Evolutionary conservation across 2,797 vertebrate genomes (phyloP), one percentile per base, ranked within the genome.

Genomic region (Limosa lapponica): DNA sequence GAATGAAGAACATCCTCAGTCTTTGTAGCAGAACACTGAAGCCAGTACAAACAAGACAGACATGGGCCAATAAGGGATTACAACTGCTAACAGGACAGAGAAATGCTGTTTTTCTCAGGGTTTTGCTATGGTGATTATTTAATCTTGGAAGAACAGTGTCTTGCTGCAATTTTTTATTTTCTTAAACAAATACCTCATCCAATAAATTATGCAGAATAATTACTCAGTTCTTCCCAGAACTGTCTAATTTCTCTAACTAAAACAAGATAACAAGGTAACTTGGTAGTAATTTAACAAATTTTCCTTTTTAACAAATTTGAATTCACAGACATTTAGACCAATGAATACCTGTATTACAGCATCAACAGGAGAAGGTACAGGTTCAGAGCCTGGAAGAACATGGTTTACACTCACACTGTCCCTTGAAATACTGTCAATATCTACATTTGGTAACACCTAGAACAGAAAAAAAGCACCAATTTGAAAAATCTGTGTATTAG

Each of bases 401-500:
- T 86, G 74, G 51, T 39, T 59, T 28, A 39, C 20, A 10, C 61
- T 89, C 48, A 36, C 37, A 64, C 94, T 97, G 64, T 57, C 93
- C 90, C 97, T 97, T 14, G 97, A 97, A 96, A 97, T 51, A 83
- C 98, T 98, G 74, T 98, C 98, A 81, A 99, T 99, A 93, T 99
- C 98, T 80, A 99, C 97, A 83, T 80, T 98, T 36, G 99, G 99
- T 59, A 99, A 97, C 37, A 98, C 97, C 99, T 99, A 94, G 32
- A 89, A 92, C 5, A 95, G 46, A 37, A 71, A 44, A 44, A 84
- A 90, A 64, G 3, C 30, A 86, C 30, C 22, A 59, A 5, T 32
- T 17, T 49, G 84, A 83, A 81, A 81, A 81, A 88, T 27, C 3
- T 46, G 2, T 28, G 6, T 8, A 36, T 80, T 46, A 78, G 39